Evolutionary conservation across 2,113 vertebrate genomes (phyloP).

Genomic region (Pachyramphus minor): DNA sequence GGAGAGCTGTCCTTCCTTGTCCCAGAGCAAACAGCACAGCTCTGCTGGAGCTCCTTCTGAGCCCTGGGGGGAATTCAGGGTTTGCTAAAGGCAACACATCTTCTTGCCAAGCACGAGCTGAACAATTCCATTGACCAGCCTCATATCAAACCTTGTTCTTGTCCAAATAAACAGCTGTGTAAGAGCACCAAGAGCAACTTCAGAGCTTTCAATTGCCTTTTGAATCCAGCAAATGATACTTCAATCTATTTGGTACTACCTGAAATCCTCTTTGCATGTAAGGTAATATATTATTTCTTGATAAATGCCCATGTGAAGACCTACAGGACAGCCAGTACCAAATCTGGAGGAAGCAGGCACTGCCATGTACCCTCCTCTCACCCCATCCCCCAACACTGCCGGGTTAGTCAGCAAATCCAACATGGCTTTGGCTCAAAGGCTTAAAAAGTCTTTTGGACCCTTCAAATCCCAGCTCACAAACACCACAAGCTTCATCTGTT

Average conservation of each 20-base stretch:
- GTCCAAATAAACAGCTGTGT: background rate
- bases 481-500: background rate
- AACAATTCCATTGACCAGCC: background rate
- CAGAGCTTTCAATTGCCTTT: background rate
- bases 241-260: background rate
- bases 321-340: fast-evolving
- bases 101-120: background rate
- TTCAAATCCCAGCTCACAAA: background rate
- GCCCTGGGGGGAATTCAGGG: background rate
- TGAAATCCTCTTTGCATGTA: background rate
- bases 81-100: background rate
- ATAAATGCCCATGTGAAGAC: background rate
- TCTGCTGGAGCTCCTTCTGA: background rate
- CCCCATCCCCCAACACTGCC: background rate
- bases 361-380: too few species aligned
- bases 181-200: background rate
- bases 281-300: background rate
- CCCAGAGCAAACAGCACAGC: background rate
- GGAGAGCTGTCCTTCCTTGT: fast-evolving
- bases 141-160: background rate
- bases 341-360: background rate
- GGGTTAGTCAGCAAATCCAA: background rate
- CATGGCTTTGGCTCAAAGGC: background rate
- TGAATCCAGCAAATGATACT: background rate
- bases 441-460: background rate